Percentiles rank a stretch among this genome's conserved stretches.
phyloP scores from a whole-genome alignment of 2,113 vertebrate genomes.

The Heptranchias perlo region DNA sequence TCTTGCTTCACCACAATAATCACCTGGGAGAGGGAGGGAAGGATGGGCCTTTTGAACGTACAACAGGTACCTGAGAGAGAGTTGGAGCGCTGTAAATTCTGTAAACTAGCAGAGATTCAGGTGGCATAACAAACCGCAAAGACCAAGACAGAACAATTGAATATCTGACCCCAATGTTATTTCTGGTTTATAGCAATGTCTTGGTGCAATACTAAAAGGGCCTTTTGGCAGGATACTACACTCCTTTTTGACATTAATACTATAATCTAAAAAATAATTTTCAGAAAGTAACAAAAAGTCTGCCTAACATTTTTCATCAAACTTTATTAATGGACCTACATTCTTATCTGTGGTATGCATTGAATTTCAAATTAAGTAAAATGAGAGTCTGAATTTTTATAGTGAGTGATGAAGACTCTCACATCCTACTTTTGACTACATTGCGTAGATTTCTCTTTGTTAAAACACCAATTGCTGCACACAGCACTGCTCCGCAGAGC shows the following conservation, averaged over 20 bases:
- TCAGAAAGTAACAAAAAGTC: neutral
- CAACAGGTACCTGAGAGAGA: neutral
- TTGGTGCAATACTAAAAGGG: neutral
- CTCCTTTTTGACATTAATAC: neutral
- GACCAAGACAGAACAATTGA: neutral
- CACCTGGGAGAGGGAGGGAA: neutral
- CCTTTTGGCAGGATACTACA: neutral
- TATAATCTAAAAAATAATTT: neutral
- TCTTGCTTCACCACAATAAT: neutral
- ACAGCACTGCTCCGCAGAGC: neutral
- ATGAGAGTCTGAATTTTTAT: neutral
- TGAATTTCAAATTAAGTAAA: neutral
- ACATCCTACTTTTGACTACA: neutral
- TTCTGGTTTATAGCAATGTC: neutral
- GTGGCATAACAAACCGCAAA: neutral
- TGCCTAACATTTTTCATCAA: neutral
- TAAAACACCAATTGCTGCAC: neutral
- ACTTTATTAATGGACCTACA: neutral
- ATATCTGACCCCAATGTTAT: neutral
- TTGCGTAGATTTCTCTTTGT: neutral
- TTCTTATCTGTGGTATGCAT: neutral
- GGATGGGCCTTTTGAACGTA: neutral
- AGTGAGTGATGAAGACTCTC: neutral
- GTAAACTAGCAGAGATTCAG: neutral
- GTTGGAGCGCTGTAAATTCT: neutral